Percentiles rank a stretch among this genome's conserved stretches.
phyloP scores from a whole-genome alignment of 1,140 invertebrate genomes.

The Aricia agestis region DNA sequence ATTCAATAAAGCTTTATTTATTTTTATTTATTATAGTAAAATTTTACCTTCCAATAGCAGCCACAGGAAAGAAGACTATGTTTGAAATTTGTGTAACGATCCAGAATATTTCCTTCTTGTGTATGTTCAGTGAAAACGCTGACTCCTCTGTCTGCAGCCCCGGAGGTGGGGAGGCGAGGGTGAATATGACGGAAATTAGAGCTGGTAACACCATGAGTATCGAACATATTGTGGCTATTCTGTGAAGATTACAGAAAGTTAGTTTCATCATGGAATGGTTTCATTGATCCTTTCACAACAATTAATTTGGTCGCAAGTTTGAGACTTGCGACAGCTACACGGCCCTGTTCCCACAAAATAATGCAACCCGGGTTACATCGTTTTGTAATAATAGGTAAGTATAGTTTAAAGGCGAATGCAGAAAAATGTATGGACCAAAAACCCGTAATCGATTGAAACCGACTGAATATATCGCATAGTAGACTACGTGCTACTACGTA shows the following conservation, averaged over 20 bases:
- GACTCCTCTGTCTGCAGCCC: constrained; percentile 56
- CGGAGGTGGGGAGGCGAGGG: constrained; percentile 77
- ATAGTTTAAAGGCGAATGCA: no score
- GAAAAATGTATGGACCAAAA: no score
- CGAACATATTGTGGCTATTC: constrained; percentile 72
- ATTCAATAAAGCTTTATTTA: no score
- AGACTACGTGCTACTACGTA: no score
- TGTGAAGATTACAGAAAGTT: constrained; percentile 27
- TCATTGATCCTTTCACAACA: not conserved
- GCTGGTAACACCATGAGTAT: constrained; percentile 76
- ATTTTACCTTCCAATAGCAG: constrained; percentile 81
- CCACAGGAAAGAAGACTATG: constrained; percentile 80
- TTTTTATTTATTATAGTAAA: no score
- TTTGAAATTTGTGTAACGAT: constrained; percentile 76
- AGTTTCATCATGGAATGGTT: no score
- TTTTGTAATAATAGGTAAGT: no score
- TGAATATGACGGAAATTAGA: constrained; percentile 74
- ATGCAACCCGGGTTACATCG: no score
- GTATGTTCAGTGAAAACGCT: constrained; percentile 38
- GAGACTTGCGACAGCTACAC: not conserved
- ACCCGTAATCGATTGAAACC: no score
- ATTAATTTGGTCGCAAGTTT: not conserved
- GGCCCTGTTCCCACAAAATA: no score
- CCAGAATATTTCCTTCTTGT: constrained; percentile 71
- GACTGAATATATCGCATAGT: no score